Conservation (phyloP, 1,140 invertebrate genomes). For the Drosophila kepulauana region DNA sequence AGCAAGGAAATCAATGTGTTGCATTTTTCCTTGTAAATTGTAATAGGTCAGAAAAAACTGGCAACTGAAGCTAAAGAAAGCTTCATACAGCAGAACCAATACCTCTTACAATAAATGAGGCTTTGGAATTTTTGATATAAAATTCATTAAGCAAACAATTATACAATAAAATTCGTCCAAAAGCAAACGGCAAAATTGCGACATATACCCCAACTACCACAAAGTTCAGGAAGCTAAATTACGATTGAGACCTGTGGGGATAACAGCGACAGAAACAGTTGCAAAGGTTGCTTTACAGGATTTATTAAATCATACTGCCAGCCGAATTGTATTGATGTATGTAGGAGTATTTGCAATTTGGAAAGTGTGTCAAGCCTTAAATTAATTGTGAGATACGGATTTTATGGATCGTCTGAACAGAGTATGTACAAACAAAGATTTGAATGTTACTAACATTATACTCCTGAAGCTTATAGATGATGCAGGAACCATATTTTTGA, state of each 20-base stretch:
- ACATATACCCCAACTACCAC: neutral
- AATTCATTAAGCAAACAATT: too few relatives aligned
- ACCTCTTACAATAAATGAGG: neutral
- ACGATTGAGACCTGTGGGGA: neutral
- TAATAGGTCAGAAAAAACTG: neutral
- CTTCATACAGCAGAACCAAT: neutral
- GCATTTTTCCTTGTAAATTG: neutral
- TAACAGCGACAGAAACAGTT: neutral
- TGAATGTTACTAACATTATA: neutral
- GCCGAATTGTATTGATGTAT: neutral
- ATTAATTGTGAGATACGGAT: neutral
- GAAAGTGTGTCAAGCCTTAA: neutral
- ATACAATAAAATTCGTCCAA: neutral
- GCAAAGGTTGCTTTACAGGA: neutral
- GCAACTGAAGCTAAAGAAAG: neutral
- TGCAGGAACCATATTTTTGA: too few relatives aligned
- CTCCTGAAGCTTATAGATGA: neutral
- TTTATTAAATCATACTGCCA: neutral
- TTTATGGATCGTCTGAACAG: neutral
- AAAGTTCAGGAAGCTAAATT: neutral
- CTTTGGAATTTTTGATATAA: too few relatives aligned
- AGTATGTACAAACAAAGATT: neutral
- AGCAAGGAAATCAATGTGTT: constrained; percentile 22
- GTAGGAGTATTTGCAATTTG: neutral
- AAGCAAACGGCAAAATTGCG: neutral